Base-by-base conservation (phyloP, 2,113 vertebrate genomes). In the Zosterops hypoxanthus region DNA sequence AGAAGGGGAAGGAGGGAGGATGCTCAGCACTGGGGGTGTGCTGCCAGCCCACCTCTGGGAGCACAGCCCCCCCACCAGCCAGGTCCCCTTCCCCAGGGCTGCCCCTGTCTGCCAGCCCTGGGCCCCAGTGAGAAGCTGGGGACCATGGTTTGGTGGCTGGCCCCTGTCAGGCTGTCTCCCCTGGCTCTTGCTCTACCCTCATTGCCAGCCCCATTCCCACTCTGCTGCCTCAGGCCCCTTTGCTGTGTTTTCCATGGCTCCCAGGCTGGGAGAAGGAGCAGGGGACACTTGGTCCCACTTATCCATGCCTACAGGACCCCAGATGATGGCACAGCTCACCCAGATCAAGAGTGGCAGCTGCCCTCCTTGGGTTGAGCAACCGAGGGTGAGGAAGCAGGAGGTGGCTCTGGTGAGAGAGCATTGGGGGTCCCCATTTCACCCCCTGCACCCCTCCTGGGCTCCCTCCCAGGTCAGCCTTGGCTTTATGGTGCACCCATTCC, bases 1-100 rank as follows among this genome's bases (percentile, higher is more conserved):
- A 88, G 93, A 85, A 90, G 39, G 83, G 82, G 91, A 88, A 86
- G 77, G 26, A 69, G 55, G 39, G 69, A 42, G 39, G 87, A 93
- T 93, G 57, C 78, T 94, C 64, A 87, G 91, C 59, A n/a, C 69
- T 39, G 11, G 39, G 56, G 44, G 14, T 39, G 56, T 81, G 33
- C 80, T 90, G 82, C 61, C 60, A 60, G 47, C 77, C 65, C 8
- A 2, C 46, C 79, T 36, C 47, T 82, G 72, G 57, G 75, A 68
- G 60, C 75, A 64, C 77, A 89, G 41, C 4, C 16, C 50, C 14
- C 8, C 34, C 2, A 4, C 44, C 87, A 94, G 44, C 26, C 31
- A 52, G 56, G 47, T 71, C 24, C 55, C 36, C 24, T 60, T 93
- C 57, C 52, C 56, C 61, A 68, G 65, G 28, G 22, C 60, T 81